A percentile compares a stretch with the other conserved stretches of the same genome.
phyloP scores from a whole-genome alignment of 1,140 invertebrate species.

The Pentalonia nigronervosa region DNA sequence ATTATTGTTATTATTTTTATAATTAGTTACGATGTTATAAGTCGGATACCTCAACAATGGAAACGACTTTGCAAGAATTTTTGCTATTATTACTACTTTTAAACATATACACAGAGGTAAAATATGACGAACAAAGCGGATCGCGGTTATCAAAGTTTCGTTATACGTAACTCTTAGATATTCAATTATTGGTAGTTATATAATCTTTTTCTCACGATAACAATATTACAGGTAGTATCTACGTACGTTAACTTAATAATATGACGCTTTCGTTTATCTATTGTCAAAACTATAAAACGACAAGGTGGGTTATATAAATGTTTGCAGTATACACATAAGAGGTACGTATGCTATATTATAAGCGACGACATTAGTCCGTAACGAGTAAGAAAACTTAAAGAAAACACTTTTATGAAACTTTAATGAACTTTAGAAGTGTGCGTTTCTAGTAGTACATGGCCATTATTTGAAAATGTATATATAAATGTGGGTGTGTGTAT shows the following conservation, averaged over 20 bases:
- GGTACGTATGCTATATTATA: neutral
- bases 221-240: too few species aligned
- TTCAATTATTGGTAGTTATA: neutral
- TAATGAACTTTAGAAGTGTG: neutral
- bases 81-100: neutral
- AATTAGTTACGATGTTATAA: neutral
- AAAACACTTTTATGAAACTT: constrained; percentile 8
- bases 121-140: neutral
- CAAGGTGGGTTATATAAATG: neutral
- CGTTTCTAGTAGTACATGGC: neutral
- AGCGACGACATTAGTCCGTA: neutral
- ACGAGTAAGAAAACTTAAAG: neutral
- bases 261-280: too few species aligned
- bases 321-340: neutral
- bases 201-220: too few species aligned
- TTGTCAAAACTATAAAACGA: neutral
- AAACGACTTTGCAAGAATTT: neutral
- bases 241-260: too few species aligned
- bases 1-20: too few species aligned
- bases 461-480: neutral
- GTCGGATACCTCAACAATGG: neutral
- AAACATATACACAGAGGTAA: neutral
- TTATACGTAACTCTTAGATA: neutral
- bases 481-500: neutral
- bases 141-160: neutral